Conservation (phyloP, 2,888 invertebrate species). For the Oxyteleia sp. region DNA sequence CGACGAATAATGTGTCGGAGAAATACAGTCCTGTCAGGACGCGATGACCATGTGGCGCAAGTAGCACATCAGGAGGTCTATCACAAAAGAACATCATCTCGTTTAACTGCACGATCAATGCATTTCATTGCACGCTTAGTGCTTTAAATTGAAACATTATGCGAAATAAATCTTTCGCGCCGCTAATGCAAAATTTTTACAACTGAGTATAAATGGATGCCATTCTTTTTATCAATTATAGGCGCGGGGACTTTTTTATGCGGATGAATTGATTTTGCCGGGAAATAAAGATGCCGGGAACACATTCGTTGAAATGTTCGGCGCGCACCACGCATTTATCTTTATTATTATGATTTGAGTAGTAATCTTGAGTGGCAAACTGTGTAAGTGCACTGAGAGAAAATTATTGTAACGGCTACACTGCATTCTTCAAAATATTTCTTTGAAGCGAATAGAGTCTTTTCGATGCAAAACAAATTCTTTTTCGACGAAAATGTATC, state of each 20-base stretch:
- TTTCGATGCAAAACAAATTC: too few species aligned
- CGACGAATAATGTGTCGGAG: slow-evolving; percentile 62
- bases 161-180: slow-evolving; percentile 58
- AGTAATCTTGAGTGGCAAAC: neutral
- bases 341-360: neutral
- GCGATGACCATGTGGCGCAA: slow-evolving; percentile 64
- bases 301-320: neutral
- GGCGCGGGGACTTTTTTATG: neutral
- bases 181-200: slow-evolving; percentile 55
- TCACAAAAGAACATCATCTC: slow-evolving; percentile 71
- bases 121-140: slow-evolving; percentile 69
- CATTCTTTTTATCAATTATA: slow-evolving; percentile 34
- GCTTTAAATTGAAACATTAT: slow-evolving; percentile 70
- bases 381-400: neutral
- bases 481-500: too few species aligned
- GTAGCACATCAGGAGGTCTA: slow-evolving; percentile 73
- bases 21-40: slow-evolving; percentile 68
- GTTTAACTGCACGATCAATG: slow-evolving; percentile 69
- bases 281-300: neutral
- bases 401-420: too few species aligned
- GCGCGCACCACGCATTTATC: neutral
- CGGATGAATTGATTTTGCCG: neutral
- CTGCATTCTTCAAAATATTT: too few species aligned
- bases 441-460: too few species aligned
- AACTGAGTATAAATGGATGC: slow-evolving; percentile 21